Base-by-base conservation (phyloP, 2,113 vertebrate species). In the Oplegnathus fasciatus region DNA sequence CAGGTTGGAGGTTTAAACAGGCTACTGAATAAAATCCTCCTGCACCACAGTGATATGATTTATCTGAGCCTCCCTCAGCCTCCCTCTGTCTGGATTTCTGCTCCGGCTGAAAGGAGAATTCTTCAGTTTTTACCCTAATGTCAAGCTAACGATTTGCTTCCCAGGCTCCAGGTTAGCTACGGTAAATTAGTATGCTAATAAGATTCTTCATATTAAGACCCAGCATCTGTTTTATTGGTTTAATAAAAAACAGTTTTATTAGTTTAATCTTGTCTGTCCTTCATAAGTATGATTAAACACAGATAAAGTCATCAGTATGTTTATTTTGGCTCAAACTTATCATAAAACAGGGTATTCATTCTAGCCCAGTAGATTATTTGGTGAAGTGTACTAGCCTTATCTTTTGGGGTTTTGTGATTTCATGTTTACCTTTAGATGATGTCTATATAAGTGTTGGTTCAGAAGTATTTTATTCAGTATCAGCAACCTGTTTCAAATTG, bases 181-280 rank as follows among this genome's bases (percentile, higher is more conserved):
- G 37, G 34, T 57, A n/a, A 62, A 85, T 84, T 52, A 50, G 75
- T 60, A 75, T 69, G n/a, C 75, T 52, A 40, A 62, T 32, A 20
- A 52, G 34, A 69, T 75, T 58, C 17, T 48, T 75, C 57, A 66
- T 20, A 62, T 68, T 65, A 69, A 42, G 44, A 34, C 18, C 20
- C 28, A 82, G 42, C 71, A 80, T 72, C 71, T 80, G 65, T 80
- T 85, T 77, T 50, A 57, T 78, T 75, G 28, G 34, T 81, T 70
- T 22, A 34, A 60, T 78, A 71, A 82, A 85, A 61, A 5, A n/a
- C 34, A 22, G 26, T 75, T 79, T 75, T 66, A 78, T 62, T 75
- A 6, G 60, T 30, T 50, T 54, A 26, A 86, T 68, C 52, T 62
- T 64, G 20, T 2, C 4, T 0, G 26, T 72, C 75, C 70, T 85